These are phyloP conservation scores for Ceratoteleas bidentatus DNA, from an alignment of 1,140 invertebrate species.

Conservation along the genomic window DNA sequence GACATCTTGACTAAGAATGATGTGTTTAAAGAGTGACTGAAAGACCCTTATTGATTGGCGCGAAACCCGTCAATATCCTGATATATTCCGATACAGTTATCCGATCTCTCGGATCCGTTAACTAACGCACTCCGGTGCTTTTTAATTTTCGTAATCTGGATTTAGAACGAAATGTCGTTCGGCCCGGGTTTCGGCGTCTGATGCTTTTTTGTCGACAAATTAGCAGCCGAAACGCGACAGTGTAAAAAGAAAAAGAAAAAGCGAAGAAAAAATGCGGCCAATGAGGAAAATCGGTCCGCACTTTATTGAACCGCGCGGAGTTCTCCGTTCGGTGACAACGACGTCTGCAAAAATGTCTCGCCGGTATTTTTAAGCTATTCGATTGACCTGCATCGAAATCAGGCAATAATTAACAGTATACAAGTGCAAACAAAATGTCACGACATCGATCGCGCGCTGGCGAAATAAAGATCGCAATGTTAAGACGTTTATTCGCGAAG, in stretches of 20 bases:
- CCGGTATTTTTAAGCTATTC: constrained; percentile 8
- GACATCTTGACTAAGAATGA: no score
- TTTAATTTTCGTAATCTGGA: not conserved
- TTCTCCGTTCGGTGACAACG: no score
- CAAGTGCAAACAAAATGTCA: not conserved
- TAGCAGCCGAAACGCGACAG: no score
- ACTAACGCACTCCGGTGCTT: not conserved
- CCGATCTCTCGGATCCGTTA: constrained; percentile 9
- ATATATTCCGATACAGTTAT: constrained; percentile 40
- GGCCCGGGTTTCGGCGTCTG: no score
- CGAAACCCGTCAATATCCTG: constrained; percentile 38
- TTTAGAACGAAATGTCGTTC: not conserved
- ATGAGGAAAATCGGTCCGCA: no score
- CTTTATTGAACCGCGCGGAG: no score
- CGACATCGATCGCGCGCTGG: not conserved
- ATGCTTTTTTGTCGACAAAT: no score
- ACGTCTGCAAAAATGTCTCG: no score
- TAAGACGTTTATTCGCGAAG: no score
- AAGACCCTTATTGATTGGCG: constrained; percentile 41
- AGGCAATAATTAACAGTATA: constrained; percentile 9
- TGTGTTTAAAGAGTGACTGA: not conserved
- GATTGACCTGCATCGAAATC: constrained; percentile 23
- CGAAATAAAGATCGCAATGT: no score
- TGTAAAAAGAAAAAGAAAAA: no score
- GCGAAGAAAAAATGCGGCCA: no score